Evolutionary conservation across 2,113 vertebrate genomes (phyloP), one percentile per base, ranked within the genome.

Genomic region (Pogonocichla stellata): DNA sequence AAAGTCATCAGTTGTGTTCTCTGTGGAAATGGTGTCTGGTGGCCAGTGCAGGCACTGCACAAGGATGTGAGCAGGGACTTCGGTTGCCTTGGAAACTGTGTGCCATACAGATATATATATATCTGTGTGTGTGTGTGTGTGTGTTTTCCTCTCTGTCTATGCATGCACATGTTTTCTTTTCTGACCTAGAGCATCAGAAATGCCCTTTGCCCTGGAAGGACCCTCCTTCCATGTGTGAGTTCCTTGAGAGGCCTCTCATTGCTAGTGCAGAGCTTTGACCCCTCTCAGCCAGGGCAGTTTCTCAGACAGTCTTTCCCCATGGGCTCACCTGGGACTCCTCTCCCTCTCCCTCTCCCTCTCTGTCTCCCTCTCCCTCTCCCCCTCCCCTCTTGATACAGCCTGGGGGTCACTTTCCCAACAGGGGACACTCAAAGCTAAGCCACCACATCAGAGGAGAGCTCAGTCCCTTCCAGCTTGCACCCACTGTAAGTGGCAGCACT

Each of bases 11-110:
- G 15, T 10, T 69, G 60, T 77, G 23, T 14, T 85, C 77, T 71
- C 90, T 1, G 13, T 42, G 64, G 84, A 90, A 24, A 33, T 40
- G 54, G 62, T 88, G 71, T 93, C 67, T 43, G 2, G 1, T 29
- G 61, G 86, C 79, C 74, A 43, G 57, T 67, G 67, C 14, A 31
- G 91, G 71, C 8, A 1, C 50, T 53, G 48, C 42, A 73, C 22
- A 38, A 71, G 56, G 65, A 6, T 67, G 65, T 2, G 19, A 54
- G 33, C 42, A 14, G 94, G 86, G 87, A 88, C 54, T 91, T 65
- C 1, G 1, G 96, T 97, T 97, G 93, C 96, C 89, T 78, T 97
- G 96, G 96, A 96, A 97, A 97, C 97, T 60, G 28, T 47, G 42
- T 62, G 83, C 64, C 38, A 8, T 74, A 40, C 73, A 0, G 53